phyloP scores from a whole-genome alignment of 2,888 invertebrate species.

The Leucoptera coffeella region DNA sequence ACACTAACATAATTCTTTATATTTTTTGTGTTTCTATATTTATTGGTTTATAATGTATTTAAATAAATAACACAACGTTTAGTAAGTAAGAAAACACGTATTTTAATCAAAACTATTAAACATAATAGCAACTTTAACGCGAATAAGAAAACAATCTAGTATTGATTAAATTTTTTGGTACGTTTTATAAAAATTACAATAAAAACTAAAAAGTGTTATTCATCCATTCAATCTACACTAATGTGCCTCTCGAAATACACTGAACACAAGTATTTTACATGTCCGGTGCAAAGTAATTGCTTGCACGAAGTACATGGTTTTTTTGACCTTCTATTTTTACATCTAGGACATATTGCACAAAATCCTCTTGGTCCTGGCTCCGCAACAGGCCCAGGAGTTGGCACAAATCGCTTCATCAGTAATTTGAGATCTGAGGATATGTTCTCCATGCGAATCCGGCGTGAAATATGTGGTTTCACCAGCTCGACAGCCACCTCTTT shows the following conservation, averaged over 20 bases:
- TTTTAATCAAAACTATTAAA: slow-evolving; percentile 1
- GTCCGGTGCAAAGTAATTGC: slow-evolving; percentile 1
- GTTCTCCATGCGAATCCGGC: slow-evolving; percentile 2
- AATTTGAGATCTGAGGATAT: slow-evolving; percentile 3
- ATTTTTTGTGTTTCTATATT: not conserved
- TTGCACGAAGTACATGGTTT: slow-evolving; percentile 1
- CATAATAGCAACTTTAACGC: slow-evolving; percentile 1
- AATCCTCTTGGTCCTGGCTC: slow-evolving; percentile 1
- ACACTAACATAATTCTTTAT: not conserved
- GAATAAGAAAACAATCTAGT: slow-evolving; percentile 1
- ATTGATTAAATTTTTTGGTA: not conserved
- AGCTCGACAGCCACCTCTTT: slow-evolving; percentile 2
- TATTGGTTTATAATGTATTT: not conserved
- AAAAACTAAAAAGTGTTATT: slow-evolving; percentile 1
- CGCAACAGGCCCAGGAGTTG: slow-evolving; percentile 1
- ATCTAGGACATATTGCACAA: slow-evolving; percentile 1
- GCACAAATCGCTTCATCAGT: slow-evolving; percentile 1
- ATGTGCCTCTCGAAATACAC: slow-evolving; percentile 1
- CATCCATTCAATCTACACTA: slow-evolving; percentile 1
- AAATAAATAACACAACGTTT: not conserved
- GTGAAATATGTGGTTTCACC: slow-evolving; percentile 3
- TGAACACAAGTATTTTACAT: slow-evolving; percentile 1
- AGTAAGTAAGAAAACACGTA: not conserved
- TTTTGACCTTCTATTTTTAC: slow-evolving; percentile 1
- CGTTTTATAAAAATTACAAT: slow-evolving; percentile 1